Evolutionary conservation across 1,140 invertebrate species (phyloP).

Genomic region (Yoshiicerus persimilis): DNA sequence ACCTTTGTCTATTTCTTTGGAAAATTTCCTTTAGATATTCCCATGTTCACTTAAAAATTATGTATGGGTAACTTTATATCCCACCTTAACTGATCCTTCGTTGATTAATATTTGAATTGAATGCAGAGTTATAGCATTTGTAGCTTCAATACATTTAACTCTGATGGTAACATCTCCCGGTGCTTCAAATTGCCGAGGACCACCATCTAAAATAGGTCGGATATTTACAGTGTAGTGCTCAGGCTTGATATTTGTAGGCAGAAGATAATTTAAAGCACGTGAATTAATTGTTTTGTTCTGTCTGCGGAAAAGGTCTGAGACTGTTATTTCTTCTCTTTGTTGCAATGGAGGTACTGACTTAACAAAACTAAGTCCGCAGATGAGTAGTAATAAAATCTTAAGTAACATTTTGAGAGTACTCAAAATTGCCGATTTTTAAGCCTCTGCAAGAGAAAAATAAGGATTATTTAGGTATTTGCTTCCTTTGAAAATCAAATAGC

Average conservation of each 20-base stretch:
- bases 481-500: no score
- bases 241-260: background rate
- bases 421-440: no score
- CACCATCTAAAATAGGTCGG: background rate
- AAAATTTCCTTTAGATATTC: background rate
- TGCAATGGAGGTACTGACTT: background rate
- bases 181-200: background rate
- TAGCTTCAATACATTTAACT: background rate
- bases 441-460: no score
- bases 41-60: background rate
- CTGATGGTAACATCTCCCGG: background rate
- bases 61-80: background rate
- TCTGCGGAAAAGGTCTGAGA: background rate
- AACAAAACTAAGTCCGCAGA: no score
- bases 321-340: background rate
- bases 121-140: background rate
- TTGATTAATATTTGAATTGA: background rate
- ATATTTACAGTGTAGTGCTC: background rate
- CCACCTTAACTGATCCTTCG: background rate
- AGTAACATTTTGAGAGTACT: background rate
- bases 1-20: background rate
- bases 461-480: no score
- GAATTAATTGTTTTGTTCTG: no score
- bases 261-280: no score
- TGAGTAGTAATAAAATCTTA: background rate